Evolutionary conservation across 1,140 invertebrate genomes (phyloP).

Genomic region (Plutomurus gul): DNA sequence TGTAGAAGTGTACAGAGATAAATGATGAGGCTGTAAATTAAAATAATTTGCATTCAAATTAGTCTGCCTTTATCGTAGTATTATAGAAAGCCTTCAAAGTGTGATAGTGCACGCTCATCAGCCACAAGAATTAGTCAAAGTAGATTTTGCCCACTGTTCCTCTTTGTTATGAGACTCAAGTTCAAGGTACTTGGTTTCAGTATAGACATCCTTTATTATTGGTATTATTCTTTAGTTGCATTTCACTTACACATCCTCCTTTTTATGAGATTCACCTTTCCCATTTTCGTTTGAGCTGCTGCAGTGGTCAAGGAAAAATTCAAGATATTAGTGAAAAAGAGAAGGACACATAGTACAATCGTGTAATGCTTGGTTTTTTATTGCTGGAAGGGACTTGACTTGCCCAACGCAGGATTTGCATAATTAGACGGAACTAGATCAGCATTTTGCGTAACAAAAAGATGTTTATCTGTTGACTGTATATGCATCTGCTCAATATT

Average conservation of each 20-base stretch:
- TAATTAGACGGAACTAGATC: constrained; percentile 15
- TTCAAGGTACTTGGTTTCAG: too few relatives aligned
- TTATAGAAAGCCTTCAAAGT: not conserved
- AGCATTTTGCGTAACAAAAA: not conserved
- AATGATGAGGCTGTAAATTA: not conserved
- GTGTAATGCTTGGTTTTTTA: not conserved
- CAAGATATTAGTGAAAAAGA: constrained; percentile 13
- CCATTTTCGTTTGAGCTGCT: too few relatives aligned
- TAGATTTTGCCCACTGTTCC: not conserved
- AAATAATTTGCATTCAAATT: not conserved
- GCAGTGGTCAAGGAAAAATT: not conserved
- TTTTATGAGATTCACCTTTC: too few relatives aligned
- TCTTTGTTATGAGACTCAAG: not conserved
- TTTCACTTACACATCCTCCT: too few relatives aligned
- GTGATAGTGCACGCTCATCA: not conserved
- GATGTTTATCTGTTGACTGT: not conserved
- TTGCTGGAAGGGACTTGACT: constrained; percentile 2
- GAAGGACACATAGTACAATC: not conserved
- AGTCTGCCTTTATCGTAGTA: not conserved
- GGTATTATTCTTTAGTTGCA: too few relatives aligned
- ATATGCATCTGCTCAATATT: too few relatives aligned
- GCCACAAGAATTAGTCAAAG: not conserved
- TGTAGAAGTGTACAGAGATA: not conserved
- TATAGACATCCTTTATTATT: too few relatives aligned
- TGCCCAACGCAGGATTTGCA: not conserved